Conservation (phyloP, 2,888 invertebrate genomes). For the Melanotus villosus region DNA sequence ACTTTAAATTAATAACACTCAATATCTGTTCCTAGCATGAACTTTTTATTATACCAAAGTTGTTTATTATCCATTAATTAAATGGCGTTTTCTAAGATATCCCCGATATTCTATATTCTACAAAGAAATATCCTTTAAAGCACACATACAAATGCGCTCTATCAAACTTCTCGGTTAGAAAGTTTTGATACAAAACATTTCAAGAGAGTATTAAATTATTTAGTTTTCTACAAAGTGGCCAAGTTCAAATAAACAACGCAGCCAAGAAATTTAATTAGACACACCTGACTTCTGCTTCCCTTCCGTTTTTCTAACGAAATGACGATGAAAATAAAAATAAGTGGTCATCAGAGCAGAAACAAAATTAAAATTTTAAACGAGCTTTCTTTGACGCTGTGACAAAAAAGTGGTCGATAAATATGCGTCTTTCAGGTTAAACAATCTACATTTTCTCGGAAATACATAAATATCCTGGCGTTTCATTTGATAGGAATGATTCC, state of each 20-base stretch:
- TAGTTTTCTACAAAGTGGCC: not conserved
- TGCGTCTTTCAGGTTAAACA: not conserved
- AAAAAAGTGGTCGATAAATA: not conserved
- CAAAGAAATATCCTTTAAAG: no score
- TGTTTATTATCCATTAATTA: no score
- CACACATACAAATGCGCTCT: no score
- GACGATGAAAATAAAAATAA: not conserved
- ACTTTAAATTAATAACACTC: no score
- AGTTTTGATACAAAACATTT: not conserved
- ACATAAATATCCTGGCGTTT: conserved; percentile 4
- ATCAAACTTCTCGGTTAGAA: no score
- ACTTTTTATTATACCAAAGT: no score
- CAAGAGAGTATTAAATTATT: not conserved
- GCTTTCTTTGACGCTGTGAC: not conserved
- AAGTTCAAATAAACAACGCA: not conserved
- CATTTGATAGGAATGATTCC: not conserved
- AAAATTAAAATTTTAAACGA: conserved; percentile 22
- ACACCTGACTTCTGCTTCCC: not conserved
- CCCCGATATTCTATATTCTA: no score
- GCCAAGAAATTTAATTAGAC: conserved; percentile 1
- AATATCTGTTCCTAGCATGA: no score
- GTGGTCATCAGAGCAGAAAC: conserved; percentile 15
- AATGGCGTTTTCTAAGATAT: no score
- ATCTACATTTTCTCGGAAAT: not conserved
- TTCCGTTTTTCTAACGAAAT: not conserved